Percentiles rank a stretch among this genome's conserved stretches.
phyloP scores from a whole-genome alignment of 2,797 vertebrate species.

The Megalops cyprinoides region DNA sequence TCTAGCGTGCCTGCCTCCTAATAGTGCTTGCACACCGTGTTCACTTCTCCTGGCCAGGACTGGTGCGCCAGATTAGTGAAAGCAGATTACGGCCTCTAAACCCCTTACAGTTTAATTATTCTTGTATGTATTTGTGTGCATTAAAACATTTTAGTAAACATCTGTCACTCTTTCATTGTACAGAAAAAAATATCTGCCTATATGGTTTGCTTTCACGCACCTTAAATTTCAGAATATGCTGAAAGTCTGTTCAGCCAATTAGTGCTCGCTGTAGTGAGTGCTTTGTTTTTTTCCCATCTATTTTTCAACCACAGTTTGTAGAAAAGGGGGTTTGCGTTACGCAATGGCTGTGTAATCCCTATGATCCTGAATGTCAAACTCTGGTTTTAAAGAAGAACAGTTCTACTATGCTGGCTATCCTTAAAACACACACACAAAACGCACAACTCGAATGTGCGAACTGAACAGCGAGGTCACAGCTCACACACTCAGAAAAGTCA shows the following conservation, averaged over 20 bases:
- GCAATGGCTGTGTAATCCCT: background rate
- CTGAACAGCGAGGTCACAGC: background rate
- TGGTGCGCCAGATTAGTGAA: constrained; percentile 86
- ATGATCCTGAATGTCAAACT: background rate
- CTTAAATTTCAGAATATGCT: constrained; percentile 11
- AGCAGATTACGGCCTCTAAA: constrained; percentile 88
- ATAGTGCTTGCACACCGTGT: background rate
- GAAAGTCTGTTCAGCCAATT: constrained; percentile 4
- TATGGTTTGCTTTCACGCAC: background rate
- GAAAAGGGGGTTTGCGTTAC: background rate
- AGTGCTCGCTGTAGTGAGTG: background rate
- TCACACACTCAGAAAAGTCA: background rate
- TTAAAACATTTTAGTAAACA: constrained; percentile 55
- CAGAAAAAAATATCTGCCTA: background rate
- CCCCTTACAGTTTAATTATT: constrained; percentile 94
- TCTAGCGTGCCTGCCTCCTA: background rate
- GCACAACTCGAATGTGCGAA: background rate
- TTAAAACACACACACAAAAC: background rate
- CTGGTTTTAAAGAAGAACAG: background rate
- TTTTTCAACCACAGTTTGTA: background rate
- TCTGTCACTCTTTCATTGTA: constrained; percentile 57
- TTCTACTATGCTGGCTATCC: background rate
- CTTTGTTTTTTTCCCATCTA: background rate
- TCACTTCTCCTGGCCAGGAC: constrained; percentile 31
- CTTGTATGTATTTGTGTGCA: constrained; percentile 89